These are phyloP conservation scores for Diogma glabrata DNA, from an alignment of 2,888 invertebrate genomes.

Conservation along the genomic window DNA sequence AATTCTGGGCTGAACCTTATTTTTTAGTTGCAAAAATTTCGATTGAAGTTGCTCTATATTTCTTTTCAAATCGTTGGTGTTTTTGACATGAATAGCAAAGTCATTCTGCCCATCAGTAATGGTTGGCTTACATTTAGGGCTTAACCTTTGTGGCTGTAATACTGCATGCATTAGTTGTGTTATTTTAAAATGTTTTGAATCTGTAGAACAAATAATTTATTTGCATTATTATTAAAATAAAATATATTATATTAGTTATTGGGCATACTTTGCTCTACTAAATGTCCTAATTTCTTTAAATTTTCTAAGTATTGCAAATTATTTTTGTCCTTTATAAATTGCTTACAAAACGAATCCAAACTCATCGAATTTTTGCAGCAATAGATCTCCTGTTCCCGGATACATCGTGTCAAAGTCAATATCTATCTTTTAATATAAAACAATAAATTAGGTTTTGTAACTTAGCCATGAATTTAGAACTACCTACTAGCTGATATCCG, in stretches of 20 bases:
- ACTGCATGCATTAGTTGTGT: neutral
- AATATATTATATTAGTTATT: neutral
- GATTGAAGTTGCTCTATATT: neutral
- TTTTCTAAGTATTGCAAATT: neutral
- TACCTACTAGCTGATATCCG: too few relatives aligned
- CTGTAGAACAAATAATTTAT: neutral
- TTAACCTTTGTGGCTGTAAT: neutral
- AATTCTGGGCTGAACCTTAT: neutral
- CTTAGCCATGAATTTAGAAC: too few relatives aligned
- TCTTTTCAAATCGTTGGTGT: neutral
- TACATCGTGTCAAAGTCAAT: neutral
- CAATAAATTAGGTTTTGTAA: too few relatives aligned
- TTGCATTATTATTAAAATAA: neutral
- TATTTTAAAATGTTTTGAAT: neutral
- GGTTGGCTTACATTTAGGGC: neutral
- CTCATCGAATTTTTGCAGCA: too few relatives aligned
- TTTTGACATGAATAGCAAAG: neutral
- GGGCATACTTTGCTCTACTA: neutral
- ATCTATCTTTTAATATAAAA: too few relatives aligned
- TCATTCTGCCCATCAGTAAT: neutral
- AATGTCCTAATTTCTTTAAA: neutral
- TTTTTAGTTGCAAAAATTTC: neutral
- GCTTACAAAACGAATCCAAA: too few relatives aligned
- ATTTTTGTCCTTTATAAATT: neutral
- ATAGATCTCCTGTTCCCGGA: too few relatives aligned